A percentile compares a stretch with the other conserved stretches of the same genome.
Conservation (phyloP, 2,797 vertebrate species). For the Myripristis jacobus region DNA sequence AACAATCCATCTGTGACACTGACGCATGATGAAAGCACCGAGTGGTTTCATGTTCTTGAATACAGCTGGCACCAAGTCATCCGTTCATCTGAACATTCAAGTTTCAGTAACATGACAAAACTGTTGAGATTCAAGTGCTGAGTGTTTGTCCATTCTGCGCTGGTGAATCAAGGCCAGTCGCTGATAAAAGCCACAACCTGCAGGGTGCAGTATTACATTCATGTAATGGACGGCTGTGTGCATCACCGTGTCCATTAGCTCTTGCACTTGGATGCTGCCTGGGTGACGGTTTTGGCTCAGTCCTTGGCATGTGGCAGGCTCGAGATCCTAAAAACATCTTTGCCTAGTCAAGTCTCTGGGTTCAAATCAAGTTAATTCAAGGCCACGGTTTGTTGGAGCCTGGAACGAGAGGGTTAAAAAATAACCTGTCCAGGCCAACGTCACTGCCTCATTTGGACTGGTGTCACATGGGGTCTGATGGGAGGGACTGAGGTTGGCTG, state of each 20-base stretch:
- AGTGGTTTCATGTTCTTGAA: not conserved
- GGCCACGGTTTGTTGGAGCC: not conserved
- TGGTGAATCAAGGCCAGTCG: constrained; percentile 1
- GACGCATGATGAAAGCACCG: not conserved
- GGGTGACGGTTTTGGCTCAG: not conserved
- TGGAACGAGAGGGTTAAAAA: constrained; percentile 12
- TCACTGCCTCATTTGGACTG: too few species aligned
- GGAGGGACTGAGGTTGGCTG: constrained; percentile 51
- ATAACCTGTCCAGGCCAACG: constrained; percentile 20
- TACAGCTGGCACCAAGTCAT: not conserved
- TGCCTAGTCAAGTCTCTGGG: not conserved
- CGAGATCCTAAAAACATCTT: not conserved
- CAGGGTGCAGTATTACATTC: not conserved
- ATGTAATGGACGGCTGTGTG: not conserved
- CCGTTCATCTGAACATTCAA: constrained; percentile 12
- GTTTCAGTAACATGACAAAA: constrained; percentile 19
- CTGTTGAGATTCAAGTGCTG: not conserved
- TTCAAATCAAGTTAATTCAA: constrained; percentile 3
- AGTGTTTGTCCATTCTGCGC: not conserved
- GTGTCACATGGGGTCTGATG: constrained; percentile 54
- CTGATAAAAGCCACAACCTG: not conserved
- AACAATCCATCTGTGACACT: not conserved
- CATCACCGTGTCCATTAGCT: constrained; percentile 8
- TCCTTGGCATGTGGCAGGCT: not conserved
- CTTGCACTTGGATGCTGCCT: constrained; percentile 4